Conservation (phyloP, 2,113 vertebrate genomes). For the Puffinus mauretanicus region DNA sequence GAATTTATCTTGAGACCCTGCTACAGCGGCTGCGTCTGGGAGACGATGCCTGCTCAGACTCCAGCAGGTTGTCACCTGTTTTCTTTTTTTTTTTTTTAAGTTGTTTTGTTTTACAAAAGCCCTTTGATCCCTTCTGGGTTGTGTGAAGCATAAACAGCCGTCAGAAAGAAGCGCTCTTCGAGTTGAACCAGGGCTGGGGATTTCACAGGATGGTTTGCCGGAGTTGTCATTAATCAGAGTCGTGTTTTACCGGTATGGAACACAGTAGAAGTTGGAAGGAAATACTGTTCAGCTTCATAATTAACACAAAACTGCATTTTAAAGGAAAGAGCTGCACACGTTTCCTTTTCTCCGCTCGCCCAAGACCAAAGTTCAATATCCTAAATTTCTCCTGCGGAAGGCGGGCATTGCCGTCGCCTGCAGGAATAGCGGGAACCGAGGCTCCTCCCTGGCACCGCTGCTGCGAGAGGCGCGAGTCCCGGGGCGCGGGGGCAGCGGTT, state of each 20-base stretch:
- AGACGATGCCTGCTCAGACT: background rate
- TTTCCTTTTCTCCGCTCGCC: background rate
- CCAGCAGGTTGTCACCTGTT: background rate
- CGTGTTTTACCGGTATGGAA: background rate
- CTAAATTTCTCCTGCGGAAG: background rate
- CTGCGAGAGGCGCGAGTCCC: background rate
- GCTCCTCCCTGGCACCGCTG: background rate
- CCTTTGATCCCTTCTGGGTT: fast-evolving
- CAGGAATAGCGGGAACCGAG: background rate
- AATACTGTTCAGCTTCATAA: fast-evolving
- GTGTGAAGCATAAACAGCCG: fast-evolving
- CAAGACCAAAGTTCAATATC: constrained; percentile 1
- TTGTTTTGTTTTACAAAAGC: background rate
- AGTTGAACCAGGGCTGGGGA: background rate
- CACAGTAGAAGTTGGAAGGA: fast-evolving
- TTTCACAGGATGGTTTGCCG: background rate
- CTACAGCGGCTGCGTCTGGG: constrained; percentile 3
- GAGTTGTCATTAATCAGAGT: fast-evolving
- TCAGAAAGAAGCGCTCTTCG: background rate
- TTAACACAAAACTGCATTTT: fast-evolving
- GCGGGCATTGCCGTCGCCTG: background rate
- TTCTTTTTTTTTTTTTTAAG: background rate
- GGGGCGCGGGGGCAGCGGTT: background rate
- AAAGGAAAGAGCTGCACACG: background rate
- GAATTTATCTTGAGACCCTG: constrained; percentile 26